Conservation (phyloP, 2,113 vertebrate species). For the Trogon melanurus region DNA sequence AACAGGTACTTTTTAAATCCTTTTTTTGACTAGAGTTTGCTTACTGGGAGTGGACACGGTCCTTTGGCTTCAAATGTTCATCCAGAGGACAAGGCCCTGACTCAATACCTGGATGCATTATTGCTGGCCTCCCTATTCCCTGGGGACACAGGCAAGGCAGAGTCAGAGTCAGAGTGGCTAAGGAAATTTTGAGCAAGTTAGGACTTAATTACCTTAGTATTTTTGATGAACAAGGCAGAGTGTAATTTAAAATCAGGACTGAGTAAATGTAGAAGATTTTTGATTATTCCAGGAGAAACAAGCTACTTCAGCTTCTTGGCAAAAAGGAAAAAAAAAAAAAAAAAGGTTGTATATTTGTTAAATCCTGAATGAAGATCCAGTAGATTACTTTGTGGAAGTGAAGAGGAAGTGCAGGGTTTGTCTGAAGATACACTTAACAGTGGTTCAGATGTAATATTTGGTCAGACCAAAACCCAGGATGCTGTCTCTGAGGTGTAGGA, state of each 20-base stretch:
- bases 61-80: neutral
- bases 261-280: neutral
- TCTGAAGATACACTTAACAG: neutral
- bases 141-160: neutral
- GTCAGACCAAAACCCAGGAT: neutral
- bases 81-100: neutral
- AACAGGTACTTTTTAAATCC: neutral
- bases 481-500: neutral
- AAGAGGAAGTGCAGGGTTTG: neutral
- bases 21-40: neutral
- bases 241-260: neutral
- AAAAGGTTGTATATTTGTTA: neutral
- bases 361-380: neutral
- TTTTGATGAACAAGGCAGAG: neutral
- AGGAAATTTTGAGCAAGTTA: neutral
- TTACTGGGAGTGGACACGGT: neutral
- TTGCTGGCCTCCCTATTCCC: neutral
- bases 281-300: neutral
- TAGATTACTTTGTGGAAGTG: neutral
- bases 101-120: neutral
- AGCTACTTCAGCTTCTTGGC: neutral
- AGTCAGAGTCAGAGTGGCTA: neutral
- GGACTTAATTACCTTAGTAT: neutral
- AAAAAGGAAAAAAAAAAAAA: neutral
- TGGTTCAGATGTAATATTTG: neutral